Percentiles rank a stretch among this genome's conserved stretches.
Evolutionary conservation across 2,888 invertebrate genomes (phyloP).

Genomic region (Agrochola macilenta): DNA sequence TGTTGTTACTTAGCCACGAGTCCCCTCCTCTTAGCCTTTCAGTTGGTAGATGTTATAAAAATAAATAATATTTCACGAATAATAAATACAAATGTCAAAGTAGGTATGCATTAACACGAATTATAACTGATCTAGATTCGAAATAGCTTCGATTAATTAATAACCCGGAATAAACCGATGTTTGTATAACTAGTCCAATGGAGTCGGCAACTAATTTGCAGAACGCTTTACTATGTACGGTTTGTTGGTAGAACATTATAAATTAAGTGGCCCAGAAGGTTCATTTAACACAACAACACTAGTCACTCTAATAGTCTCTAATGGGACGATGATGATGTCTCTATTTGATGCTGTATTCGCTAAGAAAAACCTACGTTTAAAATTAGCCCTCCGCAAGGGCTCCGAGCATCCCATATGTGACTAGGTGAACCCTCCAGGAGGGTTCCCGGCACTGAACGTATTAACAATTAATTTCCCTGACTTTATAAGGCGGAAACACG

Average conservation of each 20-base stretch:
- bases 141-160: conserved; percentile 49
- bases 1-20: too few species aligned
- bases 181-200: conserved; percentile 32
- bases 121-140: conserved; percentile 23
- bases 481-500: background rate
- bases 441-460: too few species aligned
- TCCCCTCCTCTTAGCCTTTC: too few species aligned
- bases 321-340: too few species aligned
- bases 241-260: background rate
- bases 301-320: too few species aligned
- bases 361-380: too few species aligned
- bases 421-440: too few species aligned
- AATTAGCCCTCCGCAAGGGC: too few species aligned
- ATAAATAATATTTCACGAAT: conserved; percentile 15
- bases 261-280: background rate
- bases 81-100: conserved; percentile 23
- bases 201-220: background rate
- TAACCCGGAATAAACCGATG: conserved; percentile 19
- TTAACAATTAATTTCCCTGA: background rate
- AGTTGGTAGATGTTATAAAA: background rate
- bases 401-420: too few species aligned
- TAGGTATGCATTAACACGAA: conserved; percentile 3
- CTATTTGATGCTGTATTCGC: too few species aligned
- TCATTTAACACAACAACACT: background rate
- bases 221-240: conserved; percentile 9